Base-by-base conservation (phyloP, 1,140 invertebrate species). In the Zaprionus ghesquierei region DNA sequence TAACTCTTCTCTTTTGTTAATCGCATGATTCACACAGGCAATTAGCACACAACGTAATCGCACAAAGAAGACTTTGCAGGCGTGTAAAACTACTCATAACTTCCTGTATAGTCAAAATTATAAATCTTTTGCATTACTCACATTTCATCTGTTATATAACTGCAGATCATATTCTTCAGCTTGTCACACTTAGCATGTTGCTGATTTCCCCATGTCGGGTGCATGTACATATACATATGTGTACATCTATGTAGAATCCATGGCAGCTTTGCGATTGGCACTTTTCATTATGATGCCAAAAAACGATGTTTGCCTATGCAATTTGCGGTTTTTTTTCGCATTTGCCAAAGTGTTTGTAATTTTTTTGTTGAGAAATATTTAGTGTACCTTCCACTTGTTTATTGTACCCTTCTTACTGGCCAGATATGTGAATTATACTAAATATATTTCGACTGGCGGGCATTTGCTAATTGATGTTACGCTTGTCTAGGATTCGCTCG, bases 391-490 rank as follows among this genome's bases (percentile, higher is more conserved):
- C 3, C 2, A 8, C 15, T 38, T 38, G 35, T 38, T 38, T 38
- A 15, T 38, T 38, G 5, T 35, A 5, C 5, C n/a, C 5, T 35
- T 5, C 15, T 18, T 18, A 15, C 6, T 10, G 9, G 15, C 38
- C 15, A 44, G 27, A 29, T 55, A 55, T 55, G 64, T 51, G 46
- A 66, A 50, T 56, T 69, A 12, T 38, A 44, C 44, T 66, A 62
- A 77, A 75, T 81, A 69, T 75, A 65, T 78, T 71, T 82, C 69
- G 79, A 72, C 71, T 82, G 79, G 80, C 80, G 75, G 72, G 81
- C 65, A 62, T 59, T 70, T 78, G 79, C 79, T 82, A 82, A 82
- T 82, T 82, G 79, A 76, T 75, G 60, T 44, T 69, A 22, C 12
- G 18, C 66, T 63, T 63, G 50, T 20, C 46, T 22, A n/a, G 22